These are phyloP conservation scores for Tipula lateralis DNA, from an alignment of 2,888 invertebrate genomes.

Conservation along the genomic window DNA sequence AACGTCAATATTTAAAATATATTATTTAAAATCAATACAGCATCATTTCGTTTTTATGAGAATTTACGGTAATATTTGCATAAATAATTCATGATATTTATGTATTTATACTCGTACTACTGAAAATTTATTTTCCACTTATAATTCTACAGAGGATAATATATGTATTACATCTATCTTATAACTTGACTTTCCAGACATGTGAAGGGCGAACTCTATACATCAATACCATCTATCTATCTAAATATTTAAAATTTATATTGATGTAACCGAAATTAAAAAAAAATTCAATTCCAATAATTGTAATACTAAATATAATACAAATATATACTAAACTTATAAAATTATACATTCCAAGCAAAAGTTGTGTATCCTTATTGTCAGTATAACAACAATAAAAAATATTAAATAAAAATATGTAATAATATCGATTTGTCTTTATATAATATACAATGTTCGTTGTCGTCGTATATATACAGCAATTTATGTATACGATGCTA, in stretches of 20 bases:
- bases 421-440: not conserved
- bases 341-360: not conserved
- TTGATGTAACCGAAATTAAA: not conserved
- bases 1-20: not conserved
- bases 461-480: not conserved
- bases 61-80: not conserved
- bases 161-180: too few species aligned
- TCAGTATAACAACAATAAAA: not conserved
- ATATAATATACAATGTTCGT: not conserved
- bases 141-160: not conserved
- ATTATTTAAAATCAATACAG: not conserved
- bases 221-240: not conserved
- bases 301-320: not conserved
- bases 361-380: not conserved
- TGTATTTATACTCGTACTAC: too few species aligned
- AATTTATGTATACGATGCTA: not conserved
- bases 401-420: not conserved
- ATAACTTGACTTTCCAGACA: not conserved
- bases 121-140: not conserved
- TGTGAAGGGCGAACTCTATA: not conserved
- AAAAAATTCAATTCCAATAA: not conserved
- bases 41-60: not conserved
- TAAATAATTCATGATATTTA: not conserved
- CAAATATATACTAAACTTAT: not conserved
- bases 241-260: not conserved